A percentile compares a stretch with the other conserved stretches of the same genome.
These are phyloP conservation scores for Plodia interpunctella DNA, from an alignment of 1,140 invertebrate genomes.

Conservation along the genomic window DNA sequence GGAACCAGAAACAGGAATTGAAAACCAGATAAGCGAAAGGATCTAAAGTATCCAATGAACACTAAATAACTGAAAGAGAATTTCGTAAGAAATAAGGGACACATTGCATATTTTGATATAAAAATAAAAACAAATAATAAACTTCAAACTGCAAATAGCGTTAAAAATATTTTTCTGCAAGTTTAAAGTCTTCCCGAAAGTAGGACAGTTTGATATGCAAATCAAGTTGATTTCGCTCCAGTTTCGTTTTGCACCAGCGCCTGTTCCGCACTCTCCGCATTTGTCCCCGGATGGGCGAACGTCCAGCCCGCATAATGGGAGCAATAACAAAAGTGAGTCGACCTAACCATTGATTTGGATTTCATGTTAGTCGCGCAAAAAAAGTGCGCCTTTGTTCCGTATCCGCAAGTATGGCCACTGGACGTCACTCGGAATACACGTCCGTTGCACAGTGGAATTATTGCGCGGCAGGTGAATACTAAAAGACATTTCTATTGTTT, in stretches of 20 bases:
- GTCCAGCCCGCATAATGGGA: slow-evolving; percentile 53
- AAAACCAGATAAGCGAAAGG: no score
- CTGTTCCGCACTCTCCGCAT: background rate
- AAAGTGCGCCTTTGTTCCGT: slow-evolving; percentile 58
- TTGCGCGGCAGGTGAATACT: slow-evolving; percentile 57
- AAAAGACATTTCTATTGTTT: slow-evolving; percentile 43
- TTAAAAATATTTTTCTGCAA: no score
- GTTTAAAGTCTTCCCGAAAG: no score
- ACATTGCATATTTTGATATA: no score
- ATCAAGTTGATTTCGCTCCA: no score
- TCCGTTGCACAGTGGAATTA: slow-evolving; percentile 46
- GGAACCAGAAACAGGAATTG: no score
- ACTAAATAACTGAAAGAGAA: no score
- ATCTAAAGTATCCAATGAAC: no score
- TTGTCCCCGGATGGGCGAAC: slow-evolving; percentile 19
- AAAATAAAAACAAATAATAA: no score
- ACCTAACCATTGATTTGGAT: slow-evolving; percentile 72
- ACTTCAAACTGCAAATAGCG: no score
- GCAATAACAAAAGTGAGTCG: slow-evolving; percentile 66
- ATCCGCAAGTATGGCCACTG: slow-evolving; percentile 53
- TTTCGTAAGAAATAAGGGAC: no score
- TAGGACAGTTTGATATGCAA: no score
- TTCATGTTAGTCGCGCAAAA: slow-evolving; percentile 57
- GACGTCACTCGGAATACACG: slow-evolving; percentile 46
- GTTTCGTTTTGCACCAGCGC: background rate